A percentile compares a stretch with the other conserved stretches of the same genome.
phyloP scores from a whole-genome alignment of 2,113 vertebrate genomes.

The Sinosuthora webbiana region DNA sequence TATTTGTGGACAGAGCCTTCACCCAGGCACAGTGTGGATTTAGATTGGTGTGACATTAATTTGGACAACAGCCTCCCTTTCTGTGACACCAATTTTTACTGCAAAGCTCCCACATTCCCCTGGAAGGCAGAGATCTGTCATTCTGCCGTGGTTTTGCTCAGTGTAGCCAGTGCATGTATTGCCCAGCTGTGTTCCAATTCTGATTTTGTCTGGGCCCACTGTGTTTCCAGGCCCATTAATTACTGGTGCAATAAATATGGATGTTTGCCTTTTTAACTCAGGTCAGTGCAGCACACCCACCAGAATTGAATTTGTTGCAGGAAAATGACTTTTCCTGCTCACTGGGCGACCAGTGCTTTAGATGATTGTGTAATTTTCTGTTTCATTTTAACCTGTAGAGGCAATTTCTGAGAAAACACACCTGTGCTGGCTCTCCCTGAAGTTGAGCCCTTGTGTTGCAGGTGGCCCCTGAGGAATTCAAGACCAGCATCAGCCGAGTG shows the following conservation, averaged over 20 bases:
- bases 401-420: not conserved
- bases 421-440: not conserved
- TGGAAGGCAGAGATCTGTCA: not conserved
- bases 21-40: not conserved
- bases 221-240: not conserved
- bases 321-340: not conserved
- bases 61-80: not conserved
- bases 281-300: not conserved
- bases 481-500: slow-evolving; percentile 91
- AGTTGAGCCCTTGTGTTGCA: slow-evolving; percentile 60
- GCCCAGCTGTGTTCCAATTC: not conserved
- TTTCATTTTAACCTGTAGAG: not conserved
- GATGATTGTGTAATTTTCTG: not conserved
- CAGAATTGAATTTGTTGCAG: not conserved
- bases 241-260: not conserved
- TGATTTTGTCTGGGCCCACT: not conserved
- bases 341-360: not conserved
- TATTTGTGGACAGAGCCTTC: not conserved
- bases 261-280: not conserved
- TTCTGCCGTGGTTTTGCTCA: not conserved
- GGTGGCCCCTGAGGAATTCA: slow-evolving; percentile 99
- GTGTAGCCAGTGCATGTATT: not conserved
- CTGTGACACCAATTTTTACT: not conserved
- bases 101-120: not conserved
- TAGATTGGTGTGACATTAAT: not conserved